These are phyloP conservation scores for Sardina pilchardus DNA, from an alignment of 2,113 vertebrate genomes.

Conservation along the genomic window DNA sequence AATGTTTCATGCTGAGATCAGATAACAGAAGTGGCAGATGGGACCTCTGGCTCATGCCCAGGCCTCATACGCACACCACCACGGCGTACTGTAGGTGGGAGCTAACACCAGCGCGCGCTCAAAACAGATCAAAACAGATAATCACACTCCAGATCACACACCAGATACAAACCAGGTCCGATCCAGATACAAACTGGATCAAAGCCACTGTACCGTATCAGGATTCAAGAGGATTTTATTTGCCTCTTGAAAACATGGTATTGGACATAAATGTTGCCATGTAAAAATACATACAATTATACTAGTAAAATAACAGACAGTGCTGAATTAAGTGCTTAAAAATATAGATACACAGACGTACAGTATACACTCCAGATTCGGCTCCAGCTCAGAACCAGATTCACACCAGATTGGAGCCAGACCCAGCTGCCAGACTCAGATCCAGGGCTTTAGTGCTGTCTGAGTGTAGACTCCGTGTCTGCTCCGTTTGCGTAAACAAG, in stretches of 20 bases:
- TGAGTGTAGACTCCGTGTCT: background rate
- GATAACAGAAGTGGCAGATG: background rate
- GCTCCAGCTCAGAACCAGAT: background rate
- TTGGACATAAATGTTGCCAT: no score
- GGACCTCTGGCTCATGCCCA: background rate
- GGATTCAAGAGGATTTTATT: no score
- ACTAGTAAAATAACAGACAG: no score
- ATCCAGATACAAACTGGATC: background rate
- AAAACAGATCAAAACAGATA: background rate
- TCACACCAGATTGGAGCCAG: background rate
- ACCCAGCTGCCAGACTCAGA: background rate
- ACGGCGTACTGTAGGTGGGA: background rate
- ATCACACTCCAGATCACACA: background rate
- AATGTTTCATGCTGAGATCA: no score
- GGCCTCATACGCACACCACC: background rate
- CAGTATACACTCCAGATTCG: background rate
- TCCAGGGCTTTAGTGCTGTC: background rate
- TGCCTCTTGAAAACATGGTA: no score
- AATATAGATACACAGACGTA: background rate
- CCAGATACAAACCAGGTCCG: background rate
- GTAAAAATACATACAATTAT: no score
- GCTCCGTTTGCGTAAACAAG: background rate
- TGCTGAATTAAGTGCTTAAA: no score
- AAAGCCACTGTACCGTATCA: background rate
- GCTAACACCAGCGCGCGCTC: background rate